phyloP scores from a whole-genome alignment of 2,797 vertebrate species.

The Hyperoplus immaculatus region DNA sequence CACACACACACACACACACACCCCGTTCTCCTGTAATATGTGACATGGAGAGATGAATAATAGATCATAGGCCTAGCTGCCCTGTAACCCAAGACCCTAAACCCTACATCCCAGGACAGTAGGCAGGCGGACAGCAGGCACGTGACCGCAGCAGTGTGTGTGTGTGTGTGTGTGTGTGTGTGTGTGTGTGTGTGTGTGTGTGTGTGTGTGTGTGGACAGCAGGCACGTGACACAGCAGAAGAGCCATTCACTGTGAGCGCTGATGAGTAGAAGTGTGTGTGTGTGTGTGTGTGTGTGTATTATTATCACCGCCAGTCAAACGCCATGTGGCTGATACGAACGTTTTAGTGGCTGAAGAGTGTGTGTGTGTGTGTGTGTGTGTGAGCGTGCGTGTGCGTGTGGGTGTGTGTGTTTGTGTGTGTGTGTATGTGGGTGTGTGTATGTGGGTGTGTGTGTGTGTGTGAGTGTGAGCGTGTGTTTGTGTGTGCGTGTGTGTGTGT shows the following conservation, averaged over 20 bases:
- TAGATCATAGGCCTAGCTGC: conserved; percentile 73
- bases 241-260: conserved; percentile 62
- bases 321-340: conserved; percentile 62
- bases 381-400: too few relatives aligned
- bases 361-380: too few relatives aligned
- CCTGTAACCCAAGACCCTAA: conserved; percentile 63
- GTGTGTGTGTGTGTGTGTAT: not conserved
- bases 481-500: conserved; percentile 32
- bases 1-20: not conserved
- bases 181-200: too few relatives aligned
- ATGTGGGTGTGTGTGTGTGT: too few relatives aligned
- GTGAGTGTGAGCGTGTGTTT: too few relatives aligned
- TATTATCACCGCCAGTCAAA: conserved; percentile 32
- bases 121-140: conserved; percentile 63
- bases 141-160: conserved; percentile 60
- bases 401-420: too few relatives aligned
- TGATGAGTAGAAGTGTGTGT: conserved; percentile 61
- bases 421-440: too few relatives aligned
- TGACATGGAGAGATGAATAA: conserved; percentile 80
- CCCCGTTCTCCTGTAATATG: conserved; percentile 68
- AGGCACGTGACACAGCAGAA: conserved; percentile 37
- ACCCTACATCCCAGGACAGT: conserved; percentile 57
- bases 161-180: too few relatives aligned
- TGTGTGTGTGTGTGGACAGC: too few relatives aligned
- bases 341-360: conserved; percentile 21